These are phyloP conservation scores for Drosophila prosaltans DNA, from an alignment of 1,140 invertebrate genomes.

Conservation along the genomic window DNA sequence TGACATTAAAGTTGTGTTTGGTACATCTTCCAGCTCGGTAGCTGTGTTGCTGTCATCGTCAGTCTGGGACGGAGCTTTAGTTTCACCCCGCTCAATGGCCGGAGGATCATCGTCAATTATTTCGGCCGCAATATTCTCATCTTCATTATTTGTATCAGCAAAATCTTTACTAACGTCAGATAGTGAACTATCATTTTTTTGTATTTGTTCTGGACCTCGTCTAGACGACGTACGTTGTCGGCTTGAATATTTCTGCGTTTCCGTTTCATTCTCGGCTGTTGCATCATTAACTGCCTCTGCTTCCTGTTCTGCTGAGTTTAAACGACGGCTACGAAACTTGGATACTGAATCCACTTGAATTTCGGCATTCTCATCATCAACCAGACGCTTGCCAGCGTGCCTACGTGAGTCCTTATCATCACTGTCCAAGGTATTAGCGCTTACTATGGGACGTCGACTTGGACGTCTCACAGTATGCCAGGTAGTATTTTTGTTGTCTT, in stretches of 20 bases:
- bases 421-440: constrained; percentile 35
- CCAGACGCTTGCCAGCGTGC: constrained; percentile 70
- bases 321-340: constrained; percentile 47
- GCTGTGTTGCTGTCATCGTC: constrained; percentile 62
- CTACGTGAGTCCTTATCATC: constrained; percentile 60
- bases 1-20: neutral
- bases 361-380: constrained; percentile 12
- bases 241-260: neutral
- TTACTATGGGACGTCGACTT: constrained; percentile 23
- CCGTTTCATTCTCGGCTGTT: neutral
- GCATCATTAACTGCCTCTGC: constrained; percentile 29
- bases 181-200: too few relatives aligned
- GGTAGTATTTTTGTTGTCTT: constrained; percentile 22
- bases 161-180: neutral
- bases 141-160: constrained; percentile 41
- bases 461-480: constrained; percentile 46
- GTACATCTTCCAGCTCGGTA: constrained; percentile 55
- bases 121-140: constrained; percentile 68
- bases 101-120: constrained; percentile 54
- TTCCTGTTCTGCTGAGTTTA: constrained; percentile 50
- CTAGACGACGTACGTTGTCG: neutral
- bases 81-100: constrained; percentile 34
- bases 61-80: constrained; percentile 41
- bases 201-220: too few relatives aligned
- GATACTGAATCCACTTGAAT: neutral